phyloP scores from a whole-genome alignment of 2,888 invertebrate species.

The Tiliacea aurago region DNA sequence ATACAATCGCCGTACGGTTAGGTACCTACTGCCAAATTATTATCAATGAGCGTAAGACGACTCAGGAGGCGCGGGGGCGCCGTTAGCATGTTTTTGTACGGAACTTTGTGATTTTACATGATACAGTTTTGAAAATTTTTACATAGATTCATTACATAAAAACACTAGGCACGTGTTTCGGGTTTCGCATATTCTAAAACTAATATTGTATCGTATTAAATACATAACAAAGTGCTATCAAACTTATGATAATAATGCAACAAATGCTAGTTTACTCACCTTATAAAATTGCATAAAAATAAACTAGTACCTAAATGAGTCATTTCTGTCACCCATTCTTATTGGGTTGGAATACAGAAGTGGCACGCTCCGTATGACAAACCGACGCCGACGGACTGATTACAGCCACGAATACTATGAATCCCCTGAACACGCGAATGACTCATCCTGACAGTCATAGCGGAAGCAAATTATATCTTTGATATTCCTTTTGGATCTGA shows the following conservation, averaged over 20 bases:
- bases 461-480: conserved; percentile 21
- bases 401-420: conserved; percentile 49
- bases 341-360: conserved; percentile 29
- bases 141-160: too few species aligned
- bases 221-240: not conserved
- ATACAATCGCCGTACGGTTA: too few species aligned
- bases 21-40: too few species aligned
- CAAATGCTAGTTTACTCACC: conserved; percentile 6
- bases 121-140: too few species aligned
- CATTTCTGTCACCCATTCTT: conserved; percentile 31
- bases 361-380: conserved; percentile 57
- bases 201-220: too few species aligned
- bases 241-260: not conserved
- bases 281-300: conserved; percentile 31
- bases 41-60: too few species aligned
- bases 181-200: too few species aligned
- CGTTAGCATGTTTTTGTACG: too few species aligned
- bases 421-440: conserved; percentile 48
- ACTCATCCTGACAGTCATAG: conserved; percentile 48
- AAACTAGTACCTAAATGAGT: conserved; percentile 38
- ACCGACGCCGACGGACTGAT: conserved; percentile 54
- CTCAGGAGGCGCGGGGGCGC: too few species aligned
- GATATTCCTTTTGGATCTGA: conserved; percentile 6
- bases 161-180: too few species aligned
- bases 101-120: too few species aligned